Evolutionary conservation across 2,888 invertebrate genomes (phyloP).

Genomic region (Archips crataeganus): DNA sequence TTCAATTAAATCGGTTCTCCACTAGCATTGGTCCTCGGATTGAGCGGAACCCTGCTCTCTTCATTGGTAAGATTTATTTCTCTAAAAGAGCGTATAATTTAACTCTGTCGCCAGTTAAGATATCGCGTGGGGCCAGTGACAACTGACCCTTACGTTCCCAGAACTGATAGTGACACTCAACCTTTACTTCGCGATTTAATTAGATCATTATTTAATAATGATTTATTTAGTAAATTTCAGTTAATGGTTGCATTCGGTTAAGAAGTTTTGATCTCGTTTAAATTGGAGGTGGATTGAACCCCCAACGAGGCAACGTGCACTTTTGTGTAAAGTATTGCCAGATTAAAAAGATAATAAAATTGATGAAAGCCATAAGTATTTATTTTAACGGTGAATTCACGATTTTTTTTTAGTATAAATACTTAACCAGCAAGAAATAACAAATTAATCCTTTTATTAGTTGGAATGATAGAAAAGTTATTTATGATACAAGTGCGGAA

Average conservation of each 20-base stretch:
- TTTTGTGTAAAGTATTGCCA: not conserved
- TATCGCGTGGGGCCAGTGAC: slow-evolving; percentile 69
- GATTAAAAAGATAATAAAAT: too few species aligned
- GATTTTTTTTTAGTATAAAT: too few species aligned
- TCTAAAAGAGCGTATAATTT: slow-evolving; percentile 77
- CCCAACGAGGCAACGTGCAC: too few species aligned
- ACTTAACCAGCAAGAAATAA: too few species aligned
- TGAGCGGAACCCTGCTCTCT: slow-evolving; percentile 48
- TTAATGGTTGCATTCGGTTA: slow-evolving; percentile 1
- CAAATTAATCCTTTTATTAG: too few species aligned
- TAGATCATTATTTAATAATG: slow-evolving; percentile 51
- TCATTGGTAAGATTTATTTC: slow-evolving; percentile 55
- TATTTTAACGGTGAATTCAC: too few species aligned
- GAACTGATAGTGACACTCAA: slow-evolving; percentile 47
- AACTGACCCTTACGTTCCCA: slow-evolving; percentile 48
- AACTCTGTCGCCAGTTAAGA: slow-evolving; percentile 70
- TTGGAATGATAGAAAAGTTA: too few species aligned
- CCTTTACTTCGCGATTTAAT: slow-evolving; percentile 52
- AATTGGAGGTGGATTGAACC: not conserved
- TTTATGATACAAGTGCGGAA: too few species aligned
- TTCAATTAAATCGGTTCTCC: not conserved
- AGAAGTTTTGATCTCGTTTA: not conserved
- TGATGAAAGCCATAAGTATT: too few species aligned
- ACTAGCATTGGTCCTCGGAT: not conserved
- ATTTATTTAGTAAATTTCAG: slow-evolving; percentile 39